Evolutionary conservation across 2,888 invertebrate genomes (phyloP).

Genomic region (Iphiclides podalirius): DNA sequence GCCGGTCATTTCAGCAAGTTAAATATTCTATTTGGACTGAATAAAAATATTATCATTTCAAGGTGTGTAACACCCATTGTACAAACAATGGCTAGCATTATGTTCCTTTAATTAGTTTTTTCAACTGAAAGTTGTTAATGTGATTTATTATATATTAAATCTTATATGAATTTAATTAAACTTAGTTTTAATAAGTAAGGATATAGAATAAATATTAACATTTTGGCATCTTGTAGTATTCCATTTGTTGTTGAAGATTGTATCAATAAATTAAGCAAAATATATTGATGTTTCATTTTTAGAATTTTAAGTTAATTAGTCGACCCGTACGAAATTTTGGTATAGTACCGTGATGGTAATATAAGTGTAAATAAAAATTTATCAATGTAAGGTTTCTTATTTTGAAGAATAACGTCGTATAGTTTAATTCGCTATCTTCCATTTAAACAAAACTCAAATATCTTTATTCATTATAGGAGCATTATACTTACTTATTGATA

Average conservation of each 20-base stretch:
- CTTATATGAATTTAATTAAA: conserved; percentile 67
- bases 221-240: conserved; percentile 67
- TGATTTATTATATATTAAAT: conserved; percentile 67
- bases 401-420: too few relatives aligned
- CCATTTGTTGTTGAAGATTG: conserved; percentile 73
- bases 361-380: too few relatives aligned
- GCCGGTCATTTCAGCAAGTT: conserved; percentile 5
- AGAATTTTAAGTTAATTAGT: too few relatives aligned
- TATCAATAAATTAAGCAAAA: conserved; percentile 75
- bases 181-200: conserved; percentile 64
- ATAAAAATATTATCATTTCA: conserved; percentile 25
- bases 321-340: too few relatives aligned
- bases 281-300: conserved; percentile 21
- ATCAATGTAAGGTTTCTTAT: too few relatives aligned
- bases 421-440: too few relatives aligned
- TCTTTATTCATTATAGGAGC: too few relatives aligned
- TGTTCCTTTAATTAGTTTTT: conserved; percentile 54
- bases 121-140: conserved; percentile 77
- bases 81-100: conserved; percentile 35
- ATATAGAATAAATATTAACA: conserved; percentile 63
- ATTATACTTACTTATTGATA: too few relatives aligned
- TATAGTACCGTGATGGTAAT: too few relatives aligned
- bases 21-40: conserved; percentile 21
- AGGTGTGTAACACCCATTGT: conserved; percentile 41
- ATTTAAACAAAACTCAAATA: too few relatives aligned